phyloP scores from a whole-genome alignment of 2,113 vertebrate species.

The Tinamus guttatus region DNA sequence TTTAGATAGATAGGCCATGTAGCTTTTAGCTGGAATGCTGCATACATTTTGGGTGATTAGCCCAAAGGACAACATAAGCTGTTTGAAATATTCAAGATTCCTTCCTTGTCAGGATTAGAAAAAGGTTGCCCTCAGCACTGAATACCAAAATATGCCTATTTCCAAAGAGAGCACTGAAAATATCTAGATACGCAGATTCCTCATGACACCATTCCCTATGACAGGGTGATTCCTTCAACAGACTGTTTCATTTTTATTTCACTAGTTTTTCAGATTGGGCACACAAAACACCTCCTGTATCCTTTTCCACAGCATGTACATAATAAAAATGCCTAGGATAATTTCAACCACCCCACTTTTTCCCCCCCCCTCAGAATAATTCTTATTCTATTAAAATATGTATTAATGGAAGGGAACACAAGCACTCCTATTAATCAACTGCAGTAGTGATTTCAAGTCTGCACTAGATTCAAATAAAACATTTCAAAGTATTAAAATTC shows the following conservation, averaged over 20 bases:
- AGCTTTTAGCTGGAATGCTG: not conserved
- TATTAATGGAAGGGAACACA: not conserved
- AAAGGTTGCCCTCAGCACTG: not conserved
- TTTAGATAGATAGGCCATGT: not conserved
- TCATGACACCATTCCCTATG: not conserved
- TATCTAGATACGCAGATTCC: not conserved
- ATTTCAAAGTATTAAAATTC: not conserved
- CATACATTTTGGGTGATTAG: not conserved
- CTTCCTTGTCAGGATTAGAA: not conserved
- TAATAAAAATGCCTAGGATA: not conserved
- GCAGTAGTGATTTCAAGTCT: not conserved
- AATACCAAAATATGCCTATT: not conserved
- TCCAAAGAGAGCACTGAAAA: not conserved
- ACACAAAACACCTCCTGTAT: not conserved
- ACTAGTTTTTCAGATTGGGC: not conserved
- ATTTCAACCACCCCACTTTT: not conserved
- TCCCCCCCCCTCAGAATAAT: not conserved
- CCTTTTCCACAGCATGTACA: no score
- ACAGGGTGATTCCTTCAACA: not conserved
- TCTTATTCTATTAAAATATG: not conserved
- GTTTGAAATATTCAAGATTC: constrained; percentile 30
- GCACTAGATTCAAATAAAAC: not conserved
- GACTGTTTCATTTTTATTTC: not conserved
- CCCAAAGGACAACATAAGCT: not conserved
- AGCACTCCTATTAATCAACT: not conserved